Conservation (phyloP, 2,888 invertebrate genomes). For the Synergus umbraculus region DNA sequence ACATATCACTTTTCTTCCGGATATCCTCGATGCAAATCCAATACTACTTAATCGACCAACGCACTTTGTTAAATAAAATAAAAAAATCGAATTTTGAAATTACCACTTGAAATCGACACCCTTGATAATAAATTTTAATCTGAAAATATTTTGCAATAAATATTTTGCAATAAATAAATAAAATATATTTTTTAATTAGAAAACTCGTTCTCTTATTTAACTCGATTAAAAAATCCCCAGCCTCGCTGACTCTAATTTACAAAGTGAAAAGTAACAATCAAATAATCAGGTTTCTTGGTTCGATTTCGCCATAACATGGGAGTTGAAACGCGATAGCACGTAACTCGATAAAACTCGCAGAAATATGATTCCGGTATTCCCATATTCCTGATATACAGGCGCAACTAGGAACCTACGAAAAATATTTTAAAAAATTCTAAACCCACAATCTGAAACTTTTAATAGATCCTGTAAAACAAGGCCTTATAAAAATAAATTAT, state of each 20-base stretch:
- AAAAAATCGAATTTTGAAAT: too few species aligned
- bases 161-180: too few species aligned
- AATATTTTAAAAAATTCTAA: background rate
- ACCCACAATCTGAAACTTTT: background rate
- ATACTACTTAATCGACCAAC: constrained; percentile 1
- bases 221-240: background rate
- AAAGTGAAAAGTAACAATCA: constrained; percentile 33
- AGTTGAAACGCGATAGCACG: constrained; percentile 41
- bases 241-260: constrained; percentile 21
- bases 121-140: too few species aligned
- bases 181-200: background rate
- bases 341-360: constrained; percentile 46
- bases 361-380: constrained; percentile 44
- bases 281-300: constrained; percentile 41
- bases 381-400: background rate
- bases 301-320: constrained; percentile 42
- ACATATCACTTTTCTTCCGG: constrained; percentile 56
- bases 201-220: constrained; percentile 15
- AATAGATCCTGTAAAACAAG: background rate
- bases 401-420: background rate
- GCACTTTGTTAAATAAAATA: background rate
- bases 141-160: too few species aligned
- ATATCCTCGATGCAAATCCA: constrained; percentile 34
- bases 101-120: too few species aligned
- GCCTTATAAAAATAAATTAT: background rate